Percentiles rank a stretch among this genome's conserved stretches.
These are phyloP conservation scores for human DNA, from an alignment of 2,113 vertebrate species.

Conservation along the genomic window DNA sequence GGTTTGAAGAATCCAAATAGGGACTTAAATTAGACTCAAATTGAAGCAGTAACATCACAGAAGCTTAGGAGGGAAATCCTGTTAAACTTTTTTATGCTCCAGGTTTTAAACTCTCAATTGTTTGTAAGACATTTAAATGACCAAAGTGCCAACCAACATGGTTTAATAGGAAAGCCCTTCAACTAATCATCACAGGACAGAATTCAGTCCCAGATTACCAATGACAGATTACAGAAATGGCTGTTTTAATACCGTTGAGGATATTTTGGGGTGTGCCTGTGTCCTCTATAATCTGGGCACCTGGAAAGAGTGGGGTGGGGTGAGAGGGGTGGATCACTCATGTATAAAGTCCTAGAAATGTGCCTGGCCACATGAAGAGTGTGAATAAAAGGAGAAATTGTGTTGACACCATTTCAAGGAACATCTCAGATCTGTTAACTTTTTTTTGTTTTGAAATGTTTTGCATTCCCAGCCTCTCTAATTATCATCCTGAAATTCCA, in stretches of 20 bases:
- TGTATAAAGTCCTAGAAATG: background rate
- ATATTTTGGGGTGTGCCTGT: background rate
- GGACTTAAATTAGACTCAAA: background rate
- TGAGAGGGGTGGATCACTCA: background rate
- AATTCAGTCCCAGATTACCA: background rate
- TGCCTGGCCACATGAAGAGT: background rate
- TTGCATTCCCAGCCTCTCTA: background rate
- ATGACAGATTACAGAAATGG: background rate
- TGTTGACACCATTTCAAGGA: background rate
- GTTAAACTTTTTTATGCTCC: background rate
- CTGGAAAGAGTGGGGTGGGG: background rate
- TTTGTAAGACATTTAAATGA: background rate
- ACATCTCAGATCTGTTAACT: background rate
- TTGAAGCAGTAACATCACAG: background rate
- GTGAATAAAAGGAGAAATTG: background rate
- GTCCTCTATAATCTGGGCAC: background rate
- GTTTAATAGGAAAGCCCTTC: background rate
- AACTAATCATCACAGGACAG: background rate
- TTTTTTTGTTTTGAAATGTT: background rate
- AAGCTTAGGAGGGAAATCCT: background rate
- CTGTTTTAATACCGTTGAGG: background rate
- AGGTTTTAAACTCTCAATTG: background rate
- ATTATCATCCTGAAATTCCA: background rate
- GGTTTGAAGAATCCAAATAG: background rate
- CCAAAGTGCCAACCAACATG: background rate